Evolutionary conservation across 1,140 invertebrate species (phyloP), one percentile per base, ranked within the genome.

Genomic region (Heliconius himera): DNA sequence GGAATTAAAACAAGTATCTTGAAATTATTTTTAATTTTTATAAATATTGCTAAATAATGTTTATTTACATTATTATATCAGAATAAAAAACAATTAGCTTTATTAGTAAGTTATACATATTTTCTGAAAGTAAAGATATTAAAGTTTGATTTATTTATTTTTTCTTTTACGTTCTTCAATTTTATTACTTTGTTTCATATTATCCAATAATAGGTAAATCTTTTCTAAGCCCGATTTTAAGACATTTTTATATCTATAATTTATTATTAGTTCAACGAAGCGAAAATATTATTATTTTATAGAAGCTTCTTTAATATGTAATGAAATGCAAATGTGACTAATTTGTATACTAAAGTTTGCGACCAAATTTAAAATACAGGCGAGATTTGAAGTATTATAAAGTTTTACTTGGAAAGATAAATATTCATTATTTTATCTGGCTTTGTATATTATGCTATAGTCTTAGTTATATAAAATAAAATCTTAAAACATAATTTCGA

Each of bases 301-400:
- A 60, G 54, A 60, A 66, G 22, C 60, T 18, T 18, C 26, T 29
- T 26, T 29, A 66, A 66, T 22, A n/a, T 22, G 22, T 66, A 66
- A 66, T 66, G 60, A 66, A 29, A 66, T 29, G 60, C 60, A 26
- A 66, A 66, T 66, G 11, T 66, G 26, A 13, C 60, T 26, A 66
- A 66, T 66, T 66, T 66, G 60, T 66, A 66, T 66, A 66, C 26
- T 66, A 66, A 66, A 66, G 60, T 66, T 66, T 66, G 60, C 26
- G 22, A 66, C 60, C 9, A 66, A 66, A 66, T 66, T 66, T 11
- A 13, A 66, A 66, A 66, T 66, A 66, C 60, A 29, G 13, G 11
- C 60, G 60, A 66, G 60, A 66, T 66, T 66, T 26, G 60, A 66
- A 66, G 13, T 26, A 66, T 66, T 66, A 66, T 66, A 16, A 66